A percentile compares a stretch with the other conserved stretches of the same genome.
These are phyloP conservation scores for Diarsia dahlii DNA, from an alignment of 2,888 invertebrate genomes.

Conservation along the genomic window DNA sequence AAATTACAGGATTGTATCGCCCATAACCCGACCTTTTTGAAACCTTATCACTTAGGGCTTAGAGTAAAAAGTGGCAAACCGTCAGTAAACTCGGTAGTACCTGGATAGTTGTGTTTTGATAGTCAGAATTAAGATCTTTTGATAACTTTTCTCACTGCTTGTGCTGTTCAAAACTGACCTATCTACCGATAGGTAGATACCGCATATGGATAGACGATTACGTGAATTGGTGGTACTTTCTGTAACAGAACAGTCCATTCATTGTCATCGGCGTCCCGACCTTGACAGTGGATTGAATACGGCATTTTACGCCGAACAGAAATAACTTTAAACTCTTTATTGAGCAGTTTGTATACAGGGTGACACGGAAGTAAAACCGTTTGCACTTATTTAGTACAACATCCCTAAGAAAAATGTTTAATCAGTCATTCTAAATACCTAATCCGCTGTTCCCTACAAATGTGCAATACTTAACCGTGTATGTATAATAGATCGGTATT, in stretches of 20 bases:
- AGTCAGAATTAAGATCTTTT: background rate
- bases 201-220: too few species aligned
- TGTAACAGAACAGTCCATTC: conserved; percentile 14
- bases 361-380: background rate
- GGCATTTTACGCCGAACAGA: background rate
- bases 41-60: too few species aligned
- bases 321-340: background rate
- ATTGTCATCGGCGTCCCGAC: conserved; percentile 8
- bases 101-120: background rate
- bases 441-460: background rate
- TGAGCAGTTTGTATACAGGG: background rate
- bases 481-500: too few species aligned
- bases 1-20: too few species aligned
- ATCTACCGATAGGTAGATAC: background rate
- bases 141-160: background rate
- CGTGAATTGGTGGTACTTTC: background rate
- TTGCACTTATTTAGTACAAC: too few species aligned
- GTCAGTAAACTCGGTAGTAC: background rate
- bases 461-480: background rate
- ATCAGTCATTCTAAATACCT: too few species aligned
- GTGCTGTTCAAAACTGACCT: background rate
- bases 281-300: conserved; percentile 7
- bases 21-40: too few species aligned
- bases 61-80: too few species aligned
- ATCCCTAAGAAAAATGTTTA: too few species aligned